Percentiles rank a stretch among this genome's conserved stretches.
These are phyloP conservation scores for Lepetodrilus schrolli DNA, from an alignment of 2,888 invertebrate species.

Conservation along the genomic window DNA sequence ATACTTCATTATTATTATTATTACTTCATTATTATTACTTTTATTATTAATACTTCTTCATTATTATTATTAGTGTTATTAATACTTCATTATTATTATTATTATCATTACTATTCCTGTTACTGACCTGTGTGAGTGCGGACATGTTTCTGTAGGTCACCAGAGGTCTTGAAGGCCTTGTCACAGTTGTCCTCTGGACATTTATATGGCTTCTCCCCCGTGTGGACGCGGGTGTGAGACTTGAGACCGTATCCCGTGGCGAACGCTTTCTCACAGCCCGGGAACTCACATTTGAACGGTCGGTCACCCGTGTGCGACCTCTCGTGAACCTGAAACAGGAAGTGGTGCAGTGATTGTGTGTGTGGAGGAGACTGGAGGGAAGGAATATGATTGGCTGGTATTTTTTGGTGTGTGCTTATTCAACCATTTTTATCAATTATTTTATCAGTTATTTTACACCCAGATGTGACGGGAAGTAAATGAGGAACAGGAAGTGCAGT, in stretches of 20 bases:
- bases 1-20: too few relatives aligned
- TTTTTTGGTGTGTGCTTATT: too few relatives aligned
- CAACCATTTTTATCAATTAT: too few relatives aligned
- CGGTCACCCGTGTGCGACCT: slow-evolving; percentile 76
- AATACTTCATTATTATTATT: too few relatives aligned
- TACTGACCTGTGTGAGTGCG: slow-evolving; percentile 79
- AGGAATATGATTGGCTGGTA: too few relatives aligned
- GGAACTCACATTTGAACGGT: slow-evolving; percentile 75
- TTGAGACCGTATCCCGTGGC: slow-evolving; percentile 78
- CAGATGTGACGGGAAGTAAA: too few relatives aligned
- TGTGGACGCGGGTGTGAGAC: slow-evolving; percentile 79
- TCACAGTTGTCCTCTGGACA: slow-evolving; percentile 78
- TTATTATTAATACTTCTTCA: too few relatives aligned
- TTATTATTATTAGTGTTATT: too few relatives aligned
- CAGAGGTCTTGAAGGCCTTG: slow-evolving; percentile 80
- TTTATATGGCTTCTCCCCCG: slow-evolving; percentile 80
- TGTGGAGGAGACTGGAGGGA: too few relatives aligned
- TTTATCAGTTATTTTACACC: too few relatives aligned
- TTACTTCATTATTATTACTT: too few relatives aligned
- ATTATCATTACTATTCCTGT: neutral
- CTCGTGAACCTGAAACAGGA: slow-evolving; percentile 73
- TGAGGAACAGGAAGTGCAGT: too few relatives aligned
- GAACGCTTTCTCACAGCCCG: slow-evolving; percentile 75
- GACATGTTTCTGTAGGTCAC: slow-evolving; percentile 80
- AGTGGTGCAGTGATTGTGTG: neutral